A percentile compares a stretch with the other conserved stretches of the same genome.
Conservation (phyloP, 2,888 invertebrate genomes). For the Thymelicus sylvestris region DNA sequence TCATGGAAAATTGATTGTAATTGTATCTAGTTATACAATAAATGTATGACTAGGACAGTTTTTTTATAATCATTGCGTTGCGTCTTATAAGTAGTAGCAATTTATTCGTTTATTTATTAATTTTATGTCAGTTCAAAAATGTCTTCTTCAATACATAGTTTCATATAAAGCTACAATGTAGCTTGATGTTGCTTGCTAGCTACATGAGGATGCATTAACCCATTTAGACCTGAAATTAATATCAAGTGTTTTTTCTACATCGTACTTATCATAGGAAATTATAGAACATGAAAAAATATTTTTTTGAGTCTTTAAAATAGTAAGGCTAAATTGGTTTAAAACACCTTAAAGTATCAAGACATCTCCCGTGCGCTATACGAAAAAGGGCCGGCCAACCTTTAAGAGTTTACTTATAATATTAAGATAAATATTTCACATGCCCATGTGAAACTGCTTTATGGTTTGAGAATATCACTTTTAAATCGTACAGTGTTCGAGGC, state of each 20-base stretch:
- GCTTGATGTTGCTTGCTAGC: too few species aligned
- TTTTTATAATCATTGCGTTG: not conserved
- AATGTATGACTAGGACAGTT: not conserved
- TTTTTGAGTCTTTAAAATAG: too few species aligned
- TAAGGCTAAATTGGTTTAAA: not conserved
- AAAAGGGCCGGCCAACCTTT: constrained; percentile 60
- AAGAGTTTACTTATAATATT: constrained; percentile 83
- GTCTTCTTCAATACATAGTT: too few species aligned
- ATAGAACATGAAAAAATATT: too few species aligned
- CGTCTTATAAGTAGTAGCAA: too few species aligned
- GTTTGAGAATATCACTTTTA: constrained; percentile 82
- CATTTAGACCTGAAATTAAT: too few species aligned
- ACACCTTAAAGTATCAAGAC: constrained; percentile 57
- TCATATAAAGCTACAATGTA: too few species aligned
- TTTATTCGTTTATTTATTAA: too few species aligned
- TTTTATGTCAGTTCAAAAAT: too few species aligned
- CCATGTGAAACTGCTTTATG: constrained; percentile 83
- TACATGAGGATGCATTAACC: too few species aligned
- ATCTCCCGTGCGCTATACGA: constrained; percentile 41
- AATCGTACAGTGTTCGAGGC: constrained; percentile 74
- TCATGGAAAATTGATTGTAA: not conserved
- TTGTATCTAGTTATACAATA: constrained; percentile 3
- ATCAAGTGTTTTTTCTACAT: too few species aligned
- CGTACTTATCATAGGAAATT: too few species aligned
- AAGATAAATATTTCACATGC: constrained; percentile 83